Evolutionary conservation across 2,888 invertebrate genomes (phyloP).

Genomic region (Microctonus aethiopoides): DNA sequence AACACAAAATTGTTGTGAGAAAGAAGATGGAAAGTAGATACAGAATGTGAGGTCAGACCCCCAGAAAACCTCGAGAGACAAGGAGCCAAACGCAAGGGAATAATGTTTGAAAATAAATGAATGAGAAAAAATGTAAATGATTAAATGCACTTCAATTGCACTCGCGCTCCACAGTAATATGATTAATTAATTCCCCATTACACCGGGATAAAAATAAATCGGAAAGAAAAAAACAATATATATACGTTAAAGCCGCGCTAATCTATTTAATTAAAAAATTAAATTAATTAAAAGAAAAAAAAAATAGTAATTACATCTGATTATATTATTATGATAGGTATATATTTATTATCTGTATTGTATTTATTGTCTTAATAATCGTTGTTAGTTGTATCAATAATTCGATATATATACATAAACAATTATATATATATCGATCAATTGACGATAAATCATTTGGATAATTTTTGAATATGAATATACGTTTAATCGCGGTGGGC

Average conservation of each 20-base stretch:
- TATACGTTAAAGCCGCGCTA: constrained; percentile 48
- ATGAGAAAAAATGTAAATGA: not conserved
- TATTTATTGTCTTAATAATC: constrained; percentile 64
- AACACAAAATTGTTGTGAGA: not conserved
- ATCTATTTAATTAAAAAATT: constrained; percentile 50
- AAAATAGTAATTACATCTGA: constrained; percentile 57
- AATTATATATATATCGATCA: too few species aligned
- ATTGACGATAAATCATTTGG: not conserved
- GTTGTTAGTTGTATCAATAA: constrained; percentile 63
- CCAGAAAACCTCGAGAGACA: constrained; percentile 35
- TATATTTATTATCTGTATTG: constrained; percentile 61
- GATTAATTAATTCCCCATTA: not conserved
- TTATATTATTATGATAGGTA: constrained; percentile 58
- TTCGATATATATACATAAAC: constrained; percentile 36
- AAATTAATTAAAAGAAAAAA: constrained; percentile 30
- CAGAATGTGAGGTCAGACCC: constrained; percentile 46
- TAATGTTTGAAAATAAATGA: not conserved
- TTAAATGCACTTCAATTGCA: not conserved
- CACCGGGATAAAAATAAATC: constrained; percentile 1
- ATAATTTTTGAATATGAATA: constrained; percentile 5
- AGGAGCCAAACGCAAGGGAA: not conserved
- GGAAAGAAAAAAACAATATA: constrained; percentile 30
- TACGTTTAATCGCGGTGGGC: not conserved
- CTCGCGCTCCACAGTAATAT: not conserved
- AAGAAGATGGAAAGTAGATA: constrained; percentile 33